These are phyloP conservation scores for Platycercus adscitus DNA, from an alignment of 2,113 vertebrate genomes.

Conservation along the genomic window DNA sequence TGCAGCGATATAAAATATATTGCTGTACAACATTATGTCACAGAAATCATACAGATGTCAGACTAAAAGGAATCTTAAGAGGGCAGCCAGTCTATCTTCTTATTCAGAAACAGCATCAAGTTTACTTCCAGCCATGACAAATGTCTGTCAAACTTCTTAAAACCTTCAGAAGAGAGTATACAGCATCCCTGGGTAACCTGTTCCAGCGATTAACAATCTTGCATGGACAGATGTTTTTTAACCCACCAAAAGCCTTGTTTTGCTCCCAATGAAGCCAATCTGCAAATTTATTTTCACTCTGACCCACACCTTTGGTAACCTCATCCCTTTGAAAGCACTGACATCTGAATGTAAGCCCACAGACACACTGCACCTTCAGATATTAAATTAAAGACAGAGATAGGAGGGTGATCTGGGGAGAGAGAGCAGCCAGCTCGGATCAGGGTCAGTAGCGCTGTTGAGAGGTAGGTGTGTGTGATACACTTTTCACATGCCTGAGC, in stretches of 20 bases:
- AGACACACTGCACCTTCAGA: not conserved
- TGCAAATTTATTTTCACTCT: not conserved
- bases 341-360: not conserved
- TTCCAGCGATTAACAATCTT: not conserved
- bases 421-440: not conserved
- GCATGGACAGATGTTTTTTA: not conserved
- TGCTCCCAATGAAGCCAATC: not conserved
- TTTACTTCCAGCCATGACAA: not conserved
- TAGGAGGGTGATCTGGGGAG: rapidly evolving
- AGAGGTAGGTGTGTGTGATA: not conserved
- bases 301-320: not conserved
- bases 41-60: not conserved
- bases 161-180: not conserved
- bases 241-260: not conserved
- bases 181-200: not conserved
- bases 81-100: not conserved
- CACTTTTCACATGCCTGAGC: not conserved
- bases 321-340: not conserved
- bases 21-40: not conserved
- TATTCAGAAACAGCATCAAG: not conserved
- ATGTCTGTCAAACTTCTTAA: not conserved
- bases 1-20: not conserved
- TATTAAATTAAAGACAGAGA: not conserved
- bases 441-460: not conserved
- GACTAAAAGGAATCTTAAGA: slow-evolving; percentile 6